Conservation (phyloP, 1,140 invertebrate species). For the Liolophura sinensis region DNA sequence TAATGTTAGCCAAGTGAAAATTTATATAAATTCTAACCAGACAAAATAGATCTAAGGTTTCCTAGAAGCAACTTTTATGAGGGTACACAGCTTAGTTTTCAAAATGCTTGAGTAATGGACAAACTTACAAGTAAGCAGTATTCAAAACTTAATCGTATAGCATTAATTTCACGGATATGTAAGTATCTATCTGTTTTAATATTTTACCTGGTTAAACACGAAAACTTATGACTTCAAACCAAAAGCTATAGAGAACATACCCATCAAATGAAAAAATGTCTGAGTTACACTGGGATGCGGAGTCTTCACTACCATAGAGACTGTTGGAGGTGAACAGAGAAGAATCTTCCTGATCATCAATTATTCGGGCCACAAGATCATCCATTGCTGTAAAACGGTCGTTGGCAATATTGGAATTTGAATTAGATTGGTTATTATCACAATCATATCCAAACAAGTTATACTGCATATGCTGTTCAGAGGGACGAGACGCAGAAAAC, state of each 20-base stretch:
- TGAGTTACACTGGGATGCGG: constrained; percentile 20
- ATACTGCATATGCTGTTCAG: constrained; percentile 8
- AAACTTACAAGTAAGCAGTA: too few relatives aligned
- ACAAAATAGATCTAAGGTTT: too few relatives aligned
- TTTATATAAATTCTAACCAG: too few relatives aligned
- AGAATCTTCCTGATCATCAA: constrained; percentile 30
- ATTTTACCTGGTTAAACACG: too few relatives aligned
- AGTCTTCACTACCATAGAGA: constrained; percentile 17
- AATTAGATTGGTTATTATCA: constrained; percentile 2
- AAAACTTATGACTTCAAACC: background rate
- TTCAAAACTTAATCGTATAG: background rate
- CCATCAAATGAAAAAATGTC: constrained; percentile 28
- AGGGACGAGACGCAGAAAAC: constrained; percentile 4
- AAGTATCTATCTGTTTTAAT: too few relatives aligned
- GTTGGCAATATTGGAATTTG: constrained; percentile 16
- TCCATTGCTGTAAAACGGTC: constrained; percentile 37
- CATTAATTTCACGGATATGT: background rate
- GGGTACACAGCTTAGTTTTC: too few relatives aligned
- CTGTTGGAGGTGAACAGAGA: constrained; percentile 14
- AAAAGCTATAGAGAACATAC: constrained; percentile 15
- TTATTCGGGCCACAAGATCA: constrained; percentile 35
- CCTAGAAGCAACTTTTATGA: too few relatives aligned
- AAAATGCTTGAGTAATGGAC: too few relatives aligned
- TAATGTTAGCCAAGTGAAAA: too few relatives aligned
- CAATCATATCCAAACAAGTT: constrained; percentile 1